Evolutionary conservation across 2,888 invertebrate genomes (phyloP), one percentile per base, ranked within the genome.

Genomic region (Notocelia uddmanniana): DNA sequence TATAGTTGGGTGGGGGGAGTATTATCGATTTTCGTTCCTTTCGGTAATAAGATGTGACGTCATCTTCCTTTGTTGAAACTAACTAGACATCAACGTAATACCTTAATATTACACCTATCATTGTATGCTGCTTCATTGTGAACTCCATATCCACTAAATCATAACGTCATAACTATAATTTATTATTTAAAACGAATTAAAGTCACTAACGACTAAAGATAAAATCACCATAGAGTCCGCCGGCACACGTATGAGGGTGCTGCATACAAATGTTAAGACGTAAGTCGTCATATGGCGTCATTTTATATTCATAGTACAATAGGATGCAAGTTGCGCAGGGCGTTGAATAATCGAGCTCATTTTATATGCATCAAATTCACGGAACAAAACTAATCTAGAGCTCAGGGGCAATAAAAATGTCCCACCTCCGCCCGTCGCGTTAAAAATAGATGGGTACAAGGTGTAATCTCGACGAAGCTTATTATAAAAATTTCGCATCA

Each of bases 321-420:
- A 79, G 78, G 80, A 85, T 83, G 83, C 86, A 85, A 89, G 85
- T 86, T 82, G 83, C 79, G 82, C 80, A 83, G 89, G 89, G 90
- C 80, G 89, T 83, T 89, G 91, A 92, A 90, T 91, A 90, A 93
- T 91, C 87, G 90, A 87, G 86, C 89, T 93, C 92, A 92, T 93
- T 92, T 84, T 89, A 88, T 90, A 93, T 93, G 93, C 93, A 93
- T 93, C 93, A 93, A 92, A 92, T 89, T 90, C 89, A 86, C 88
- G 89, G 89, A 92, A 93, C 92, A 92, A 93, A 92, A 92, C 92
- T 93, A 92, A 93, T 93, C 92, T 90, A 87, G 84, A 87, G 88
- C 89, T 83, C 83, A 81, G 86, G 82, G 89, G 92, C 89, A 91
- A 92, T 93, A 93, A 93, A 93, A 93, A 90, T 89, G 90, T 91